Percentiles rank a stretch among this genome's conserved stretches.
phyloP scores from a whole-genome alignment of 2,113 vertebrate genomes.

The Pygoscelis adeliae region DNA sequence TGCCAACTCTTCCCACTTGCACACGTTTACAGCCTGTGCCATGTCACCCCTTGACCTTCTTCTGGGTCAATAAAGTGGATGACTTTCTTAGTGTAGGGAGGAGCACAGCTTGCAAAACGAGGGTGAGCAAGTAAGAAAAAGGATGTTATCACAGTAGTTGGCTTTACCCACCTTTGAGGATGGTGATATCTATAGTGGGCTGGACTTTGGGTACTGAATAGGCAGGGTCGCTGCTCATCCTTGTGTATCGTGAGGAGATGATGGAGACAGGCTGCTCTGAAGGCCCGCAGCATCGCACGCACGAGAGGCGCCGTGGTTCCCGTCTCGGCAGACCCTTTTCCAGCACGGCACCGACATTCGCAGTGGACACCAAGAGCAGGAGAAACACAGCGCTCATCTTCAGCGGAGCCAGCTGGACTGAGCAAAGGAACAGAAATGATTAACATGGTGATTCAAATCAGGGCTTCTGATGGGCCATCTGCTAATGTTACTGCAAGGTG shows the following conservation, averaged over 20 bases:
- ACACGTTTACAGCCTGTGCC: background rate
- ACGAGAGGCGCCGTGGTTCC: background rate
- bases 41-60: background rate
- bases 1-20: background rate
- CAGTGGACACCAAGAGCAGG: background rate
- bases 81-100: accelerated
- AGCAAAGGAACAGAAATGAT: background rate
- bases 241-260: background rate
- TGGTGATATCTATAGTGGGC: conserved; percentile 84
- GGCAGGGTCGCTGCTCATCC: background rate
- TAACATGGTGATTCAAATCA: background rate
- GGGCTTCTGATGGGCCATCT: background rate
- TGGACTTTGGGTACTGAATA: conserved; percentile 72
- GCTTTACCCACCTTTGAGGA: conserved; percentile 84
- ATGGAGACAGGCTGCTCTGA: background rate
- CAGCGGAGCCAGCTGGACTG: background rate
- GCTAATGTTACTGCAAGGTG: background rate
- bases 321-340: background rate
- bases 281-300: conserved; percentile 44
- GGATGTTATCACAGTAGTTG: accelerated
- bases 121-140: background rate
- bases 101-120: background rate
- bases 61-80: background rate
- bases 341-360: accelerated
- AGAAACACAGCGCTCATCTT: background rate